These are phyloP conservation scores for Conops quadrifasciatus DNA, from an alignment of 2,888 invertebrate genomes.

Conservation along the genomic window DNA sequence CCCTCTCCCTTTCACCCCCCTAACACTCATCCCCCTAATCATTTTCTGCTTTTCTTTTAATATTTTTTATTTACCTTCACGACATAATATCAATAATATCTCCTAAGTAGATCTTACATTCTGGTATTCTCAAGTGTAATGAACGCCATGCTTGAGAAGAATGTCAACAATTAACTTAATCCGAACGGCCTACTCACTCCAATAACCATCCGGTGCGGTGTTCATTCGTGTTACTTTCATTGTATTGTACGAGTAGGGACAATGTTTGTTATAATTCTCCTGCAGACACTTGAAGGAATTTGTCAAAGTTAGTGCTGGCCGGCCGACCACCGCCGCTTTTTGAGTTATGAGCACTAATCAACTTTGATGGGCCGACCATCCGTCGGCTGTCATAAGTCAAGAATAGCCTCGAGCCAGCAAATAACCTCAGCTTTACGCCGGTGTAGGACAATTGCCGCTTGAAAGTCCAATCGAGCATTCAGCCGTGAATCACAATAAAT, in stretches of 20 bases:
- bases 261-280: constrained; percentile 6
- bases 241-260: no score
- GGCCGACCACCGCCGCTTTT: constrained; percentile 32
- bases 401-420: constrained; percentile 26
- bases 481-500: constrained; percentile 63
- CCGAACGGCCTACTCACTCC: background rate
- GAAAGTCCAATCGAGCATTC: constrained; percentile 63
- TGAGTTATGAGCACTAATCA: constrained; percentile 63
- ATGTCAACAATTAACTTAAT: constrained; percentile 21
- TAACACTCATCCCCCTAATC: no score
- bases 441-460: constrained; percentile 55
- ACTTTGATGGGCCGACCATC: constrained; percentile 52
- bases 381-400: constrained; percentile 43
- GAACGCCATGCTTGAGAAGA: background rate
- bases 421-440: constrained; percentile 13
- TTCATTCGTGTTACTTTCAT: constrained; percentile 1
- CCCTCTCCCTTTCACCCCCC: no score
- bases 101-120: background rate
- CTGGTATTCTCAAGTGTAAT: background rate
- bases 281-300: constrained; percentile 26
- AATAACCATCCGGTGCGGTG: background rate
- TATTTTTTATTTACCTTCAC: background rate
- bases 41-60: no score
- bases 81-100: background rate
- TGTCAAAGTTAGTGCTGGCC: constrained; percentile 23